These are phyloP conservation scores for Cynocephalus volans DNA, from an alignment of 2,113 vertebrate genomes.

Conservation along the genomic window DNA sequence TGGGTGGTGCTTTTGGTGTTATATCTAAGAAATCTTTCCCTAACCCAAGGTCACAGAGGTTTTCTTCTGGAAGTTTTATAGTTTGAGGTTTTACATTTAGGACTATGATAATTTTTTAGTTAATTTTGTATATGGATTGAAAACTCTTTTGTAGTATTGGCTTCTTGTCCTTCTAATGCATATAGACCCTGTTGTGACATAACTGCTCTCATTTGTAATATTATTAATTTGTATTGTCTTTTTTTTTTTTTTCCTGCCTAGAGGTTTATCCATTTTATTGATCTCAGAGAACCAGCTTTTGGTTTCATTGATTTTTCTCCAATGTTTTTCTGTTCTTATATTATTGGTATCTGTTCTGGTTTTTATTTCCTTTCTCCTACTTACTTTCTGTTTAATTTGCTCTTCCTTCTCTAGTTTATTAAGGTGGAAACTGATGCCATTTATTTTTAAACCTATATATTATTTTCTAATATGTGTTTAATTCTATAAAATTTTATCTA, in stretches of 20 bases:
- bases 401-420: not conserved
- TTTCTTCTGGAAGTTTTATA: not conserved
- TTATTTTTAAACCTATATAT: not conserved
- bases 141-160: not conserved
- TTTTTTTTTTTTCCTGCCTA: not conserved
- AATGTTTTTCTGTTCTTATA: not conserved
- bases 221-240: not conserved
- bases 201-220: not conserved
- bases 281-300: not conserved
- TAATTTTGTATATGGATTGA: not conserved
- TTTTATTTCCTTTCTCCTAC: constrained; percentile 17
- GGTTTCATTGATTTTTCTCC: not conserved
- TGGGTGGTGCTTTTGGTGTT: not conserved
- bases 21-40: not conserved
- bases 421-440: not conserved
- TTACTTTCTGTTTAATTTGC: not conserved
- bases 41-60: not conserved
- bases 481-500: not conserved
- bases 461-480: not conserved
- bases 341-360: not conserved
- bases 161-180: not conserved
- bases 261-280: not conserved
- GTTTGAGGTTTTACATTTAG: not conserved
- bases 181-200: not conserved
- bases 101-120: not conserved